Conservation (phyloP, 2,113 vertebrate genomes). For the Neomonachus schauinslandi region DNA sequence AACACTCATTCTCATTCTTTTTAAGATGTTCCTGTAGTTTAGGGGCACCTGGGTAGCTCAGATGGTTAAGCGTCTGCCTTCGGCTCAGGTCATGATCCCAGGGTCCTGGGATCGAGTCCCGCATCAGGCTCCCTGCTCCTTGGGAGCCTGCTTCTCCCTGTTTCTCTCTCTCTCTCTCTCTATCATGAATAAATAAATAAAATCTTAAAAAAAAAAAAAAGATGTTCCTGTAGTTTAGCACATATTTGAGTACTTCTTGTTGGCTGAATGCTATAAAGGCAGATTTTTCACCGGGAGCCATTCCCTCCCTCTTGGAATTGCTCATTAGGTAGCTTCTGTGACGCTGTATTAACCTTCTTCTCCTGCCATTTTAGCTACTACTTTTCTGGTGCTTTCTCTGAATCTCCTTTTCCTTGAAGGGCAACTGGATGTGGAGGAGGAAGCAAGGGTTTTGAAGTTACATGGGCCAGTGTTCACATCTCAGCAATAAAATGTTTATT, state of each 20-base stretch:
- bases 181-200: no score
- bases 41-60: no score
- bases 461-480: neutral
- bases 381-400: neutral
- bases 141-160: no score
- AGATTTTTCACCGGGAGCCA: neutral
- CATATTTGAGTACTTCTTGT: neutral
- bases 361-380: neutral
- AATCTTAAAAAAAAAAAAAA: no score
- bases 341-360: neutral
- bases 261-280: neutral
- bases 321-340: neutral
- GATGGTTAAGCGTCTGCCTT: no score
- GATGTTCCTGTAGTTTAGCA: neutral
- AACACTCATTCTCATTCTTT: neutral
- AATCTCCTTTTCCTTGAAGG: no score
- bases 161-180: no score
- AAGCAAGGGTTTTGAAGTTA: neutral
- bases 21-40: neutral
- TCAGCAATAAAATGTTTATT: neutral
- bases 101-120: no score
- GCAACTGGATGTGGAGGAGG: neutral
- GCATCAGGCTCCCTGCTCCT: no score
- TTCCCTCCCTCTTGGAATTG: neutral
- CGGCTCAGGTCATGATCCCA: no score